Percentiles rank a stretch among this genome's conserved stretches.
Conservation (phyloP, 2,797 vertebrate genomes). For the Leptoclinus maculatus region DNA sequence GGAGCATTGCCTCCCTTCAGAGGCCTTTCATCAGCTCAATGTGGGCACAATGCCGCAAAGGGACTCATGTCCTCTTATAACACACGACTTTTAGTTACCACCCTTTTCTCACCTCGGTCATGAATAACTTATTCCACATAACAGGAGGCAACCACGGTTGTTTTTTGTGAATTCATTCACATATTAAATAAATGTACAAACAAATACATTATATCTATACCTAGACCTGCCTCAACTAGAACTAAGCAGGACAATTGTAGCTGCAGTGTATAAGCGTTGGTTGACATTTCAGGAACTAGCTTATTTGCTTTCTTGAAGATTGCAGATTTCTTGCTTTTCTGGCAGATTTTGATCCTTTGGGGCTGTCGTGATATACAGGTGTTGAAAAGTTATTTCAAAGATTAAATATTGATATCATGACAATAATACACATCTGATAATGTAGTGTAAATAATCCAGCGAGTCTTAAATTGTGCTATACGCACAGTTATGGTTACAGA, state of each 20-base stretch:
- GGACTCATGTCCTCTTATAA: constrained; percentile 15
- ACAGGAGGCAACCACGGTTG: background rate
- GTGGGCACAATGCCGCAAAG: constrained; percentile 1
- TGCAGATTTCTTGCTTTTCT: no score
- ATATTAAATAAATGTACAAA: background rate
- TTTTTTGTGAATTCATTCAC: background rate
- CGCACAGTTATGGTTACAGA: background rate
- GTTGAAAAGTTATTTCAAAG: background rate
- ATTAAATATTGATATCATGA: background rate
- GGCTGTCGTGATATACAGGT: background rate
- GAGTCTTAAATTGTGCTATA: background rate
- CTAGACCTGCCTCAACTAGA: background rate
- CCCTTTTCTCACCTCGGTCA: constrained; percentile 3
- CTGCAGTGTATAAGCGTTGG: background rate
- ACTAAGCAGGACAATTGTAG: background rate
- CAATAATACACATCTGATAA: background rate
- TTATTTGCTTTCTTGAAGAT: background rate
- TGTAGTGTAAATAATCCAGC: background rate
- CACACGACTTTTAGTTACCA: constrained; percentile 2
- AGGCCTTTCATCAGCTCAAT: constrained; percentile 45
- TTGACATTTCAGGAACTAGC: background rate
- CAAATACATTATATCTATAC: background rate
- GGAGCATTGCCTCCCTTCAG: background rate
- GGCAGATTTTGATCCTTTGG: background rate
- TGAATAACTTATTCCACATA: background rate